Evolutionary conservation across 2,797 vertebrate species (phyloP).

Genomic region (Hylomyscus alleni): DNA sequence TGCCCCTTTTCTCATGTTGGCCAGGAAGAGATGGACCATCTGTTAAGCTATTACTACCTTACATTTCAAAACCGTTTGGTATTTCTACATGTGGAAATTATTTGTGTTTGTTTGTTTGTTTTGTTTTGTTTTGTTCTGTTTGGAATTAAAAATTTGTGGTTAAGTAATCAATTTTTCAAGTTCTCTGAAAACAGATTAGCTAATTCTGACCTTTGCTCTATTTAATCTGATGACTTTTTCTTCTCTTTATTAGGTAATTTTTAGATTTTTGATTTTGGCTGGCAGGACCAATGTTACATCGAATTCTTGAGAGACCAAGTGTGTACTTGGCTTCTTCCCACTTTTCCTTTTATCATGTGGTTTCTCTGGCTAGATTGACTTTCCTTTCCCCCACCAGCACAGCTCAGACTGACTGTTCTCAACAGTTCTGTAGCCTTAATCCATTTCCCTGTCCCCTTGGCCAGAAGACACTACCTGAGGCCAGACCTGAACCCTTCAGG

Average conservation of each 20-base stretch:
- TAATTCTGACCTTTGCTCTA: constrained; percentile 4
- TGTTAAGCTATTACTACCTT: neutral
- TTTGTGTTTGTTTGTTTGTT: neutral
- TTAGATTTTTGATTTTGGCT: neutral
- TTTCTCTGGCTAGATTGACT: neutral
- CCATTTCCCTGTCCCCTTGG: neutral
- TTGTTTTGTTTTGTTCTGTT: neutral
- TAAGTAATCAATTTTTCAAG: constrained; percentile 19
- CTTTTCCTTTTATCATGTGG: neutral
- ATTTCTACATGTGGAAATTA: neutral
- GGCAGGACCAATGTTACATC: neutral
- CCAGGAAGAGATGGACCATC: neutral
- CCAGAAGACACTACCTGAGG: neutral
- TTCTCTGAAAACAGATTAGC: constrained; percentile 21
- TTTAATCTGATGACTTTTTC: constrained; percentile 8
- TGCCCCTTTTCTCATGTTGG: neutral
- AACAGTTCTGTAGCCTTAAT: too few species aligned
- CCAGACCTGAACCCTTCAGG: neutral
- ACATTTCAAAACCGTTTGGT: neutral
- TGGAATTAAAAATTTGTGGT: constrained; percentile 10
- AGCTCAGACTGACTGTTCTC: too few species aligned
- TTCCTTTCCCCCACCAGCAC: neutral
- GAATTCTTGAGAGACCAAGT: neutral
- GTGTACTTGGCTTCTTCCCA: neutral
- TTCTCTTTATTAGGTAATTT: neutral